Evolutionary conservation across 2,888 invertebrate genomes (phyloP).

Genomic region (Rhingia rostrata): DNA sequence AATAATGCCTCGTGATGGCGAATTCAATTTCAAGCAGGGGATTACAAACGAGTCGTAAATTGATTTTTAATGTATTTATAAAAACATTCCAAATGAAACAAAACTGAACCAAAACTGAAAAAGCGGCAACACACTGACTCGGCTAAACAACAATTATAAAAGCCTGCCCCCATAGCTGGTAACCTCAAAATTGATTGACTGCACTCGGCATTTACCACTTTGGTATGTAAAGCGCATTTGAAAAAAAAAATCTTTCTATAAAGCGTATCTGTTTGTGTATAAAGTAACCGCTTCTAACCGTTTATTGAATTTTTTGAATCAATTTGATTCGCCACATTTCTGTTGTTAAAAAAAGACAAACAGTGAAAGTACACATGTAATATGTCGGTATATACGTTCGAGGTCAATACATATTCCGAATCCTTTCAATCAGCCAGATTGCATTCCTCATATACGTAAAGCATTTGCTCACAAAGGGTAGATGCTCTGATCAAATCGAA

Average conservation of each 20-base stretch:
- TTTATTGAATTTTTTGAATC: slow-evolving; percentile 58
- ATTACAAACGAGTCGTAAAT: slow-evolving; percentile 65
- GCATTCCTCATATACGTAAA: slow-evolving; percentile 34
- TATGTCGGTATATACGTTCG: not conserved
- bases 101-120: not conserved
- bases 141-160: not conserved
- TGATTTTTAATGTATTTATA: slow-evolving; percentile 70
- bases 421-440: slow-evolving; percentile 38
- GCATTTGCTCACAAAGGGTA: slow-evolving; percentile 11
- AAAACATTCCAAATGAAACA: slow-evolving; percentile 35
- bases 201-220: slow-evolving; percentile 40
- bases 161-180: slow-evolving; percentile 21
- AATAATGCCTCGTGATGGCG: slow-evolving; percentile 44
- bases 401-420: slow-evolving; percentile 17
- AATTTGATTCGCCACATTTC: slow-evolving; percentile 65
- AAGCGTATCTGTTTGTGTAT: not conserved
- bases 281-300: slow-evolving; percentile 5
- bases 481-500: slow-evolving; percentile 55
- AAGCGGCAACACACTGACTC: not conserved
- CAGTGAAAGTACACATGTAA: slow-evolving; percentile 33
- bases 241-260: not conserved
- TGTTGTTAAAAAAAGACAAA: slow-evolving; percentile 51
- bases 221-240: slow-evolving; percentile 13
- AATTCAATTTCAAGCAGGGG: slow-evolving; percentile 67
- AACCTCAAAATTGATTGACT: slow-evolving; percentile 62